Conservation (phyloP, 2,797 vertebrate genomes). For the Phrynocephalus vlangalii region DNA sequence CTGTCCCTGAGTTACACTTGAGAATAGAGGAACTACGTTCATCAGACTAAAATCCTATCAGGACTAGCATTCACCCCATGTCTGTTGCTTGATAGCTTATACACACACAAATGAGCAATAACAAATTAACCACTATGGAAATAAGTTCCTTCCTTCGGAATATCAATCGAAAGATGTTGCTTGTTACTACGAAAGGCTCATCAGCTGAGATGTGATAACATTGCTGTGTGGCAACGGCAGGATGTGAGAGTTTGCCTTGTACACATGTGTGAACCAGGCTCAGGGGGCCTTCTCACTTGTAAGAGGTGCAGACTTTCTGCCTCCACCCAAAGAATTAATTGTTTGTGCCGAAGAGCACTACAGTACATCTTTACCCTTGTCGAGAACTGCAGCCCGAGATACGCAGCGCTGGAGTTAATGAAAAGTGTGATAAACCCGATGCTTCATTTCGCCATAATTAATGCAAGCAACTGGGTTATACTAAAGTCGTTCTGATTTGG, state of each 20-base stretch:
- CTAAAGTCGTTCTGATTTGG: constrained; percentile 56
- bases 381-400: constrained; percentile 2
- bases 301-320: neutral
- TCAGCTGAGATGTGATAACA: neutral
- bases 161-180: neutral
- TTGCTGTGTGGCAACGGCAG: neutral
- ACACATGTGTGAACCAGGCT: too few relatives aligned
- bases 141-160: neutral
- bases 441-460: constrained; percentile 64
- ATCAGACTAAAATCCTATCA: too few relatives aligned
- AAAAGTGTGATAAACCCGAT: constrained; percentile 55
- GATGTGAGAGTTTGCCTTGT: neutral
- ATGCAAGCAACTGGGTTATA: constrained; percentile 54
- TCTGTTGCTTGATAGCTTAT: neutral
- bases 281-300: neutral
- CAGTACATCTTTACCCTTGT: neutral
- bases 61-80: neutral
- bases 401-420: constrained; percentile 46
- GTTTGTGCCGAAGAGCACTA: neutral
- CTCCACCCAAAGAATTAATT: constrained; percentile 1
- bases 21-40: too few relatives aligned
- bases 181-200: neutral
- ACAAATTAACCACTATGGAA: neutral
- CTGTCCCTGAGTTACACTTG: too few relatives aligned
- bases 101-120: neutral